Evolutionary conservation across 1,140 invertebrate genomes (phyloP), one percentile per base, ranked within the genome.

Genomic region (Pseudoatta argentina): DNA sequence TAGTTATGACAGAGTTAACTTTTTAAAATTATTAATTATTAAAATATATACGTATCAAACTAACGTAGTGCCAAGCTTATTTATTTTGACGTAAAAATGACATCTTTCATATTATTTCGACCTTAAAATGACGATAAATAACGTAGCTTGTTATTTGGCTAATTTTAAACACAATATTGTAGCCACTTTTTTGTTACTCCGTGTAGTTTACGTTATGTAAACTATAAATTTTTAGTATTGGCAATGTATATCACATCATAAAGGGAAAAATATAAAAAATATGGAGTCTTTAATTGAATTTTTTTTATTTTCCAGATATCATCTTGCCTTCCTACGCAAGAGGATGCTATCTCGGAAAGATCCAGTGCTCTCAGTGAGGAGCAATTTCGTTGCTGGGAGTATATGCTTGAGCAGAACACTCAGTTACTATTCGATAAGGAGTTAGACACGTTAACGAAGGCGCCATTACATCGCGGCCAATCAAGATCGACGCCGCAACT

Each of bases 361-460:
- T 95, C 97, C 91, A 64, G 96, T 92, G 88, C 93, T 93, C 91
- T 96, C 4, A 97, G 97, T 5, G 98, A 98, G 89, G 98, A 98
- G 92, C 98, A 98, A 92, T 98, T 98, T 91, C 97, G 98, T 88
- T 98, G 98, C 91, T 98, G 98, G 98, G 98, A 98, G 90, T 98
- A 98, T 91, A 98, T 98, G 97, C 93, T 98, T 24, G 98, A 98
- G 92, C 97, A 98, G 94, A 98, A 98, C 91, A 98, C 98, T 0
- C 98, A 98, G 91, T 94, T 98, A 86, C 91, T 98, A 0, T 98
- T 98, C 88, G 98, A 98, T 94, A 98, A 98, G 92, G 98, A 98
- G 94, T 93, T 98, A 63, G 98, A 98, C 92, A 98, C 97, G 14
- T 93, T 98, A 24, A 97, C 97, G 0, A 97, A 97, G 89, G 96